Base-by-base conservation (phyloP, 2,888 invertebrate species). In the Hypsopygia costalis region DNA sequence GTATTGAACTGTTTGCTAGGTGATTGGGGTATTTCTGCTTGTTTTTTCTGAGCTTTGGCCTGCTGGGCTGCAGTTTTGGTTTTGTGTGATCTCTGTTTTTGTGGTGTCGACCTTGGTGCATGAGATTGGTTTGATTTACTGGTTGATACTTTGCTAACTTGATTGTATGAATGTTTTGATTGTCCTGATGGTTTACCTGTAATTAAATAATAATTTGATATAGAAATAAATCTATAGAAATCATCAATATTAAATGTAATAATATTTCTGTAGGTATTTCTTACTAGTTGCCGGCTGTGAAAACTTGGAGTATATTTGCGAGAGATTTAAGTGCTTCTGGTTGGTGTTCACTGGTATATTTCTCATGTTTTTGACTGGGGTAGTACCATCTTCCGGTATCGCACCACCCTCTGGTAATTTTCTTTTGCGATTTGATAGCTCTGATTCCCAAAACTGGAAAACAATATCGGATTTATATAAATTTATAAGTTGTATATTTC, bases 71-170 rank as follows among this genome's bases (percentile, higher is more conserved):
- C 44, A 42, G 59, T 66, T 29, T 67, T 52, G 16, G 54, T 53
- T 52, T 76, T 82, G 35, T 70, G 76, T 47, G 77, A 51, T 51
- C 80, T 64, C 34, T 70, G 77, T 54, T 81, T 79, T 44, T 77
- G 76, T 34, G 70, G 55, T 22, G 60, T 51, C 10, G 69, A 51
- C 39, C 81, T 72, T 22, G 75, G 66, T 6, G 65, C 52, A 44
- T 77, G 75, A 28, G 67, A 41, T 47, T 82, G 82, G 58, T 65
- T 82, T 47, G 89, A 76, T 81, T 88, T 89, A 72, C 82, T 87
- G 37, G 86, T 85, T 39, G 89, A 85, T 37, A 87, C 83, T 80
- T 88, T 88, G 74, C 89, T 89, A 49, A 88, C 86, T 86, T 89
- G 89, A 51, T 87, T 88, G 55, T 89, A 89, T 38, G 88, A 87